A percentile compares a stretch with the other conserved stretches of the same genome.
phyloP scores from a whole-genome alignment of 2,797 vertebrate species.

The Gadopsis bispinosus region DNA sequence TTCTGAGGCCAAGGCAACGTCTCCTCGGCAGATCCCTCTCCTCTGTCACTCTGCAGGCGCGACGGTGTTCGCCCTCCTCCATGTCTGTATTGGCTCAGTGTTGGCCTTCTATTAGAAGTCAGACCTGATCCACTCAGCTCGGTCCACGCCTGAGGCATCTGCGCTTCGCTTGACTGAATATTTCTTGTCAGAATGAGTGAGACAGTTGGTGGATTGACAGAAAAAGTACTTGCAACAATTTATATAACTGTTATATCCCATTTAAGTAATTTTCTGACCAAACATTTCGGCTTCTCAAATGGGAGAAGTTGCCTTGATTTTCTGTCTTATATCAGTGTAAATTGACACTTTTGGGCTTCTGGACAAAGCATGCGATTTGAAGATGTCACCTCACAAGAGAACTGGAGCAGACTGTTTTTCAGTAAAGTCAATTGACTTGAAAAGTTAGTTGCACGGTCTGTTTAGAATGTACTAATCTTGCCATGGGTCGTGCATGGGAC shows the following conservation, averaged over 20 bases:
- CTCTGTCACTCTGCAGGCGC: conserved; percentile 65
- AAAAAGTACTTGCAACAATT: background rate
- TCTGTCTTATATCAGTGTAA: background rate
- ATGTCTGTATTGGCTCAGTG: background rate
- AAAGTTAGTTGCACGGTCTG: background rate
- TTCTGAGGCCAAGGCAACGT: conserved; percentile 72
- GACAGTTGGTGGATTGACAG: background rate
- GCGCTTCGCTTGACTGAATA: background rate
- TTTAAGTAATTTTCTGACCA: background rate
- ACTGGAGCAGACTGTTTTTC: too few relatives aligned
- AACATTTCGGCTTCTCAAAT: background rate
- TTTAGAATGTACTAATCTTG: background rate
- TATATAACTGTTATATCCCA: too few relatives aligned
- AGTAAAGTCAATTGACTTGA: too few relatives aligned
- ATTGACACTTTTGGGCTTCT: background rate
- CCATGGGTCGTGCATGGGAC: background rate
- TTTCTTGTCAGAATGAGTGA: background rate
- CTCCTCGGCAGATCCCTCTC: conserved; percentile 64
- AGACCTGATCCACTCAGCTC: background rate
- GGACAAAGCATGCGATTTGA: background rate
- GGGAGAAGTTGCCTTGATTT: background rate
- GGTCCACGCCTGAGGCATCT: background rate
- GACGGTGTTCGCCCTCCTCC: conserved; percentile 22
- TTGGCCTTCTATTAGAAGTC: conserved; percentile 30
- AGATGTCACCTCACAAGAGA: background rate